A percentile compares a stretch with the other conserved stretches of the same genome.
Conservation (phyloP, 2,888 invertebrate genomes). For the Sericinus montela region DNA sequence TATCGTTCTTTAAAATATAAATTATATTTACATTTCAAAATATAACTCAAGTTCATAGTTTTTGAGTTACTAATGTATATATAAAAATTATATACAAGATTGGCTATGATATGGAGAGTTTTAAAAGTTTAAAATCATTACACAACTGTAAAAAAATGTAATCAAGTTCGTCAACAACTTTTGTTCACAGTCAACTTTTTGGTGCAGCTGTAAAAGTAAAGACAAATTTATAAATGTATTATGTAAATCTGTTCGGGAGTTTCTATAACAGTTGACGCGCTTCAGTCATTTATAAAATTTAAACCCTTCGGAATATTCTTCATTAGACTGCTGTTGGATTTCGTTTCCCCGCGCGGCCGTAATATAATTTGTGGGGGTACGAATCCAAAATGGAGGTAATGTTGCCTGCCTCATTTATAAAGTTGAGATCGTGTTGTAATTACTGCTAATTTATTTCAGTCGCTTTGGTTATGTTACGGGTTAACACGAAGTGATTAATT, state of each 20-base stretch:
- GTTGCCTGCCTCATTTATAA: background rate
- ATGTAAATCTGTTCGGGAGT: slow-evolving; percentile 1
- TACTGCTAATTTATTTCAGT: background rate
- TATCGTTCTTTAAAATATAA: no score
- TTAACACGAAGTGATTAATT: no score
- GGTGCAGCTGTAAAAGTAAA: background rate
- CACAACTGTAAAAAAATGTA: no score
- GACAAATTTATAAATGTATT: background rate
- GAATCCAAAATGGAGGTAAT: background rate
- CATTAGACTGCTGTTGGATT: slow-evolving; percentile 2
- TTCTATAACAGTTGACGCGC: slow-evolving; percentile 4
- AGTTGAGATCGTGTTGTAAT: background rate
- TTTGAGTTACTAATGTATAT: no score
- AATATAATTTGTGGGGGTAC: background rate
- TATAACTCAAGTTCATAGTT: no score
- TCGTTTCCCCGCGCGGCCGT: background rate
- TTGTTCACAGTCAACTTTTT: background rate
- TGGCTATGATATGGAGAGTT: no score
- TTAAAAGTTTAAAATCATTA: no score
- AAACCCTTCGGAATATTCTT: slow-evolving; percentile 4
- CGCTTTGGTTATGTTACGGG: no score
- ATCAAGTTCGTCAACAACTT: no score
- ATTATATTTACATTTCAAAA: no score
- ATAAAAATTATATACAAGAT: no score
- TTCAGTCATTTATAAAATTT: slow-evolving; percentile 3